Evolutionary conservation across 2,888 invertebrate genomes (phyloP).

Genomic region (Quadriops clusia): DNA sequence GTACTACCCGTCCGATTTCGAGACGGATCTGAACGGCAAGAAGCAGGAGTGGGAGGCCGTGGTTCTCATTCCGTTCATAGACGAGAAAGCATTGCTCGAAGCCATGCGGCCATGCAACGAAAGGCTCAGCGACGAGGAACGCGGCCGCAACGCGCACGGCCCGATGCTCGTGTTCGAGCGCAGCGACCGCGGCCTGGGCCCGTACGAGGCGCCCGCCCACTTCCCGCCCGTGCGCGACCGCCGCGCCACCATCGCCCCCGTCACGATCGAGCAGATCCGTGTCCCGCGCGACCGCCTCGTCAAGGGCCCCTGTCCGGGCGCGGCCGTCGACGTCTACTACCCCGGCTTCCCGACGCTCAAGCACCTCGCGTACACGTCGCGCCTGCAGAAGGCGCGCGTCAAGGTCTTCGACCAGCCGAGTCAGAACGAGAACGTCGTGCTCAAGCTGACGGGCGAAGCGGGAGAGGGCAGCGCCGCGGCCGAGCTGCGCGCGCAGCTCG

Average conservation of each 20-base stretch:
- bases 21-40: slow-evolving; percentile 93
- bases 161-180: slow-evolving; percentile 75
- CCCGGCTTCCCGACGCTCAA: slow-evolving; percentile 90
- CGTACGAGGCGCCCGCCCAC: slow-evolving; percentile 45
- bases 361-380: slow-evolving; percentile 66
- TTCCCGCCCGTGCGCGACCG: slow-evolving; percentile 49
- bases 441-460: slow-evolving; percentile 44
- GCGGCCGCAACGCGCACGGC: slow-evolving; percentile 67
- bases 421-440: slow-evolving; percentile 70
- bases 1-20: slow-evolving; percentile 84
- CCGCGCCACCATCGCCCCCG: slow-evolving; percentile 41
- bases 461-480: slow-evolving; percentile 33
- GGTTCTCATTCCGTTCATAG: slow-evolving; percentile 85
- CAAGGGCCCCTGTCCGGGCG: slow-evolving; percentile 60
- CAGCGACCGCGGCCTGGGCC: slow-evolving; percentile 47
- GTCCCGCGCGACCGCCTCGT: slow-evolving; percentile 47
- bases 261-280: slow-evolving; percentile 46
- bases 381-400: slow-evolving; percentile 55
- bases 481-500: slow-evolving; percentile 43
- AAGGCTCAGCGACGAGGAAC: slow-evolving; percentile 57
- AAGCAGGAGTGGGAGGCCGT: slow-evolving; percentile 94
- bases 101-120: slow-evolving; percentile 63
- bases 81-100: slow-evolving; percentile 60
- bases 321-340: slow-evolving; percentile 56
- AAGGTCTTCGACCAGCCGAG: slow-evolving; percentile 83